Evolutionary conservation across 2,888 invertebrate genomes (phyloP).

Genomic region (Philereme vetulata): DNA sequence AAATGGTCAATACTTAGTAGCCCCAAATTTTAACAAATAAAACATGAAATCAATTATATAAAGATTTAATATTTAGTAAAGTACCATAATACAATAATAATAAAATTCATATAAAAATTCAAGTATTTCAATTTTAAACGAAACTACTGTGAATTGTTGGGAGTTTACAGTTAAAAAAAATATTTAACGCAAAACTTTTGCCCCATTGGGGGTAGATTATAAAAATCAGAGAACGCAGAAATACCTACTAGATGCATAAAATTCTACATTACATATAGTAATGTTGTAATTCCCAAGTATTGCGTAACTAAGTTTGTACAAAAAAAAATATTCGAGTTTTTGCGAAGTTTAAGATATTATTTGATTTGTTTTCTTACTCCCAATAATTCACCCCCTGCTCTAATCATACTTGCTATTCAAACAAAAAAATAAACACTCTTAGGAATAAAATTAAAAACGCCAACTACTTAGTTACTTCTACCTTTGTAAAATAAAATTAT

Average conservation of each 20-base stretch:
- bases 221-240: too few species aligned
- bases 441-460: not conserved
- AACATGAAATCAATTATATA: constrained; percentile 42
- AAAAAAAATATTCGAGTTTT: too few species aligned
- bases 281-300: too few species aligned
- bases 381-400: not conserved
- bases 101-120: constrained; percentile 83
- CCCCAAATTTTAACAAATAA: not conserved
- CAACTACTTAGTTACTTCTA: not conserved
- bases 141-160: not conserved
- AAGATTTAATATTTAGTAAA: constrained; percentile 81
- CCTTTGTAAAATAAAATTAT: not conserved
- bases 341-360: too few species aligned
- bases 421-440: not conserved
- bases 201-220: too few species aligned
- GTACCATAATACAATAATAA: constrained; percentile 77
- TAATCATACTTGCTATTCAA: not conserved
- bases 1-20: too few species aligned
- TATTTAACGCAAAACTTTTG: too few species aligned
- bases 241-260: too few species aligned
- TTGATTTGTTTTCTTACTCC: too few species aligned
- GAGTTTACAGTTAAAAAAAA: not conserved
- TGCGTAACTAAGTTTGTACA: too few species aligned
- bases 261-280: too few species aligned
- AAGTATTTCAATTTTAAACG: constrained; percentile 47